Evolutionary conservation across 2,888 invertebrate genomes (phyloP).

Genomic region (Oligia fasciuncula): DNA sequence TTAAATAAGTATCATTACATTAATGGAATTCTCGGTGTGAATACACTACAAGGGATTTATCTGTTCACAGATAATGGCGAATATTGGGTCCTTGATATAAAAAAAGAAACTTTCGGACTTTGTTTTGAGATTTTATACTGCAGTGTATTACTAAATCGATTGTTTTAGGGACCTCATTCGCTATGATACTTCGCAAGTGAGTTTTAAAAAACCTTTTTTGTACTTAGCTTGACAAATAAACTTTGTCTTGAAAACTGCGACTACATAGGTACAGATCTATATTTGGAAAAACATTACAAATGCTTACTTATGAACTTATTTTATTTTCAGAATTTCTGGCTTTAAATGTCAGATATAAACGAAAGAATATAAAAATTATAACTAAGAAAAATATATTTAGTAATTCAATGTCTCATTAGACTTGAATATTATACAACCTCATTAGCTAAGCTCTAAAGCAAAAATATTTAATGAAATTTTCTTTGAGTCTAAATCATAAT

Average conservation of each 20-base stretch:
- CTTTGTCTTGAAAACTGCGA: not conserved
- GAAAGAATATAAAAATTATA: not conserved
- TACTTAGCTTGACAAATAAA: not conserved
- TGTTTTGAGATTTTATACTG: slow-evolving; percentile 3
- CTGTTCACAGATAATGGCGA: slow-evolving; percentile 22
- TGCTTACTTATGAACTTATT: not conserved
- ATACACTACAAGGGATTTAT: slow-evolving; percentile 60
- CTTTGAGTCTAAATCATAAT: slow-evolving; percentile 13
- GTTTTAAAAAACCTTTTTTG: not conserved
- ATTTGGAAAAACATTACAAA: not conserved
- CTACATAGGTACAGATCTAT: not conserved
- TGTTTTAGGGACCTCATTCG: not conserved
- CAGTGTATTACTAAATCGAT: not conserved
- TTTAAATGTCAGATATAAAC: not conserved
- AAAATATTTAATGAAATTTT: slow-evolving; percentile 21
- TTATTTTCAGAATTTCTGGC: not conserved
- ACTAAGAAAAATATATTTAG: not conserved
- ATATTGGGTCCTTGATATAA: slow-evolving; percentile 1
- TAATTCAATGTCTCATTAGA: not conserved
- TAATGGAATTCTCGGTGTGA: slow-evolving; percentile 63
- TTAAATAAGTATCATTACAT: slow-evolving; percentile 66
- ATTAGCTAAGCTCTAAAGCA: slow-evolving; percentile 21
- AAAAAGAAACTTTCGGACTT: not conserved
- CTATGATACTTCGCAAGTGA: not conserved
- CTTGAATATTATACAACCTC: slow-evolving; percentile 1